phyloP scores from a whole-genome alignment of 2,797 vertebrate genomes.

The Lutjanus argentimaculatus region DNA sequence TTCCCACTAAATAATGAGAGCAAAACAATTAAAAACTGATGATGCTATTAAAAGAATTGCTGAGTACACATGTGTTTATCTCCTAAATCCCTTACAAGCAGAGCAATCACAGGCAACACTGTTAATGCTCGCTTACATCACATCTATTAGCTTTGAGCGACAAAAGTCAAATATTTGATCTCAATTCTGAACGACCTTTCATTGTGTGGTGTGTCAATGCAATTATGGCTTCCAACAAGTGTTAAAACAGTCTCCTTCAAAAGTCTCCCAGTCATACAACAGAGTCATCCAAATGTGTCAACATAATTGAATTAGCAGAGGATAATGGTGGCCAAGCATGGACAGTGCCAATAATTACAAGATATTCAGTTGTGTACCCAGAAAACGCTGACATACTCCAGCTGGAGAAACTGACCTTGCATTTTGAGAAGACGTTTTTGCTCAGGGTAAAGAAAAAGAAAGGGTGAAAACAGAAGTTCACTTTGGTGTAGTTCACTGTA shows the following conservation, averaged over 20 bases:
- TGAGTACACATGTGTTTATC: neutral
- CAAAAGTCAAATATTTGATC: constrained; percentile 62
- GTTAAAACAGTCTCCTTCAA: constrained; percentile 62
- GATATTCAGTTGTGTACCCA: constrained; percentile 23
- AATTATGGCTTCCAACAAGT: constrained; percentile 57
- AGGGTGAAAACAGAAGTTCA: constrained; percentile 24
- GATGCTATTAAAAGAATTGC: neutral
- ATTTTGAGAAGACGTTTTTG: neutral
- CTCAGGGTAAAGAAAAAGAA: neutral
- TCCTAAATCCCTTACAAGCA: neutral
- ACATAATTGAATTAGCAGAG: constrained; percentile 63
- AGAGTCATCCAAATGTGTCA: constrained; percentile 44
- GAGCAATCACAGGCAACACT: neutral
- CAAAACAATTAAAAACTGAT: neutral
- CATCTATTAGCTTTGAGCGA: constrained; percentile 26
- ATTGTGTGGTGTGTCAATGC: constrained; percentile 40
- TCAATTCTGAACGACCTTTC: constrained; percentile 52
- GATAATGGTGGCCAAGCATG: constrained; percentile 46
- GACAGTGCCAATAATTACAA: constrained; percentile 48
- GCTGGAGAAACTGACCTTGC: constrained; percentile 6
- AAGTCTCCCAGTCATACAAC: constrained; percentile 57
- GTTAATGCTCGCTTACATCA: neutral
- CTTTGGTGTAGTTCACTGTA: constrained; percentile 18
- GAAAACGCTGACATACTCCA: constrained; percentile 23
- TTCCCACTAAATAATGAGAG: neutral